These are phyloP conservation scores for Periophthalmus magnuspinnatus DNA, from an alignment of 2,797 vertebrate species.

Conservation along the genomic window DNA sequence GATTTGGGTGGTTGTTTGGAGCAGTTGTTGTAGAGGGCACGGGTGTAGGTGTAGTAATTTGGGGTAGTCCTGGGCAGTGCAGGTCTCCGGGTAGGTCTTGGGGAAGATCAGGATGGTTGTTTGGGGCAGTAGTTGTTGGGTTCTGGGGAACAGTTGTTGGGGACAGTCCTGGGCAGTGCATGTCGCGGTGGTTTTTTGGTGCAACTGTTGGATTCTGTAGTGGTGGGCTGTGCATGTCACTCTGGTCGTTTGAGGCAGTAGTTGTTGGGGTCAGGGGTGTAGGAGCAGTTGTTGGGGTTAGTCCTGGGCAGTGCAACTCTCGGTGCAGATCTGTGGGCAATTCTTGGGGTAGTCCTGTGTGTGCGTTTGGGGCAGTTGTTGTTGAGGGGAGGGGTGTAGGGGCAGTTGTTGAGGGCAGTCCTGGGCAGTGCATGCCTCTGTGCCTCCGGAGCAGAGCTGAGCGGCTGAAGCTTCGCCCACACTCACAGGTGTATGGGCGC, in stretches of 20 bases:
- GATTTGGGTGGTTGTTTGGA: too few relatives aligned
- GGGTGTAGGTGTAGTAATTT: too few relatives aligned
- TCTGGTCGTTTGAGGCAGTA: slow-evolving; percentile 61
- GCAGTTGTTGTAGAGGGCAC: slow-evolving; percentile 4
- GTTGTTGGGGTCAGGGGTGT: too few relatives aligned
- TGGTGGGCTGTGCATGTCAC: slow-evolving; percentile 81
- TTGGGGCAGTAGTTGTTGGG: too few relatives aligned
- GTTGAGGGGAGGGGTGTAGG: slow-evolving; percentile 16
- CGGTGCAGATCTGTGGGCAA: slow-evolving; percentile 63
- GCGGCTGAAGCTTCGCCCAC: slow-evolving; percentile 91
- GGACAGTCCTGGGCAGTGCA: slow-evolving; percentile 78
- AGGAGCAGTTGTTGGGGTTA: slow-evolving; percentile 26
- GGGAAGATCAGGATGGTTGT: not conserved
- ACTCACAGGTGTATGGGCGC: slow-evolving; percentile 89
- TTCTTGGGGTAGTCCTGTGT: not conserved
- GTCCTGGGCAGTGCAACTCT: slow-evolving; percentile 80
- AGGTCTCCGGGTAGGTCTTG: not conserved
- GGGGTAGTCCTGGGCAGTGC: too few relatives aligned
- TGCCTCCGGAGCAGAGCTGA: slow-evolving; percentile 91
- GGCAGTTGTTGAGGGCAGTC: slow-evolving; percentile 30
- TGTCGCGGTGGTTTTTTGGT: slow-evolving; percentile 71
- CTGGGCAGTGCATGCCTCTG: slow-evolving; percentile 82
- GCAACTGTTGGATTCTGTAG: not conserved
- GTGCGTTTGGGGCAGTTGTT: slow-evolving; percentile 39
- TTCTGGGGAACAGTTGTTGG: slow-evolving; percentile 17